These are phyloP conservation scores for Tiaroga cobitis DNA, from an alignment of 2,797 vertebrate genomes.

Conservation along the genomic window DNA sequence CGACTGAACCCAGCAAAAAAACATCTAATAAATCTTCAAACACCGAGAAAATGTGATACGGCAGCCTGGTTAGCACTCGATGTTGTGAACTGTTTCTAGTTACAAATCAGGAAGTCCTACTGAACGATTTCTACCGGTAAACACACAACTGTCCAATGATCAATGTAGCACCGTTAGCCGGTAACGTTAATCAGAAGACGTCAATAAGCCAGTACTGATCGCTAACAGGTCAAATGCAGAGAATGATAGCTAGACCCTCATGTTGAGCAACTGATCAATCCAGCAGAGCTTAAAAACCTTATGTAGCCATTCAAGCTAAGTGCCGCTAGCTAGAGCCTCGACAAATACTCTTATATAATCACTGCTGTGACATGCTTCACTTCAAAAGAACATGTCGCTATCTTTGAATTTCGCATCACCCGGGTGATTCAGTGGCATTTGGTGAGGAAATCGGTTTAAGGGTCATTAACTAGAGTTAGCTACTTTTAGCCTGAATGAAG, in stretches of 20 bases:
- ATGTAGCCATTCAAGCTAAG: conserved; percentile 29
- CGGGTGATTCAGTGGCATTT: background rate
- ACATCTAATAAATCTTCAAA: background rate
- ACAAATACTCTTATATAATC: conserved; percentile 43
- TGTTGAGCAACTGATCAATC: conserved; percentile 1
- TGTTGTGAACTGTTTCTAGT: conserved; percentile 6
- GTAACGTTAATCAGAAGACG: background rate
- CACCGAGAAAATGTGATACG: background rate
- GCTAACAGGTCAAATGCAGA: background rate
- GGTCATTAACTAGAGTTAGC: conserved; percentile 62
- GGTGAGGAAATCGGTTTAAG: conserved; percentile 27
- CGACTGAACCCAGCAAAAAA: background rate
- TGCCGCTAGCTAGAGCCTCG: conserved; percentile 22
- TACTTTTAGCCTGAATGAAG: conserved; percentile 57
- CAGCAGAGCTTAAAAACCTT: conserved; percentile 8
- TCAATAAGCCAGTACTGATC: background rate
- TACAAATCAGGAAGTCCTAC: conserved; percentile 56
- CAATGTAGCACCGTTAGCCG: conserved; percentile 24
- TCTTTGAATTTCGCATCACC: background rate
- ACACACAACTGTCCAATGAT: conserved; percentile 22
- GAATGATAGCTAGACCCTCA: background rate
- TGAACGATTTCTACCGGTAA: conserved; percentile 50
- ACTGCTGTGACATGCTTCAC: conserved; percentile 31
- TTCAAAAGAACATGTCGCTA: conserved; percentile 54
- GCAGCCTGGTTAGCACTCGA: background rate